phyloP scores from a whole-genome alignment of 2,888 invertebrate species.

The Laothoe populi region DNA sequence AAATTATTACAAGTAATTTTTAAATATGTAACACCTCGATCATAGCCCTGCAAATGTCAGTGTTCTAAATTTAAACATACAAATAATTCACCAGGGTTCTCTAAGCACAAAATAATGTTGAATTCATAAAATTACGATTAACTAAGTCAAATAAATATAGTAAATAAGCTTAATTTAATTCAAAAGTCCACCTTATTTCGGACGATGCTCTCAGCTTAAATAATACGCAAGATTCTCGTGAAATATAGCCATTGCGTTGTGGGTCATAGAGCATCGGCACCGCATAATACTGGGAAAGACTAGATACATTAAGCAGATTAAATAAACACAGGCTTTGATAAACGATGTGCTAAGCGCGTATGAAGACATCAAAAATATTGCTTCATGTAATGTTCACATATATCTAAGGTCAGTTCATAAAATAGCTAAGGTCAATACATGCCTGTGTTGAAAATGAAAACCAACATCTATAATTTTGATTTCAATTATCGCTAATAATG shows the following conservation, averaged over 20 bases:
- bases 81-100: neutral
- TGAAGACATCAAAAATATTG: neutral
- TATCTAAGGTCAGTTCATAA: too few relatives aligned
- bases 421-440: too few relatives aligned
- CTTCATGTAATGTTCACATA: neutral
- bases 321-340: constrained; percentile 19
- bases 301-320: constrained; percentile 14
- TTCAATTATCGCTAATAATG: too few relatives aligned
- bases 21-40: too few relatives aligned
- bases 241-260: constrained; percentile 17
- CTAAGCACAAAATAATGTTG: neutral
- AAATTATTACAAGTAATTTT: too few relatives aligned
- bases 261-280: constrained; percentile 9
- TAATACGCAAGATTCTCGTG: constrained; percentile 21
- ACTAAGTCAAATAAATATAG: constrained; percentile 1
- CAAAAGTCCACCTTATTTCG: constrained; percentile 10
- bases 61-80: neutral
- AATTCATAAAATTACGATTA: neutral
- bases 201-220: constrained; percentile 10
- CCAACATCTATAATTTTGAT: too few relatives aligned
- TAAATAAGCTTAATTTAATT: constrained; percentile 7
- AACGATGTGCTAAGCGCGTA: neutral
- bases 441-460: too few relatives aligned
- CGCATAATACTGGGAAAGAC: constrained; percentile 17
- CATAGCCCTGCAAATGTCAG: too few relatives aligned